phyloP scores from a whole-genome alignment of 30 jellyfish, hydroid and myxozoan genomes.

The Turritopsis rubra region DNA sequence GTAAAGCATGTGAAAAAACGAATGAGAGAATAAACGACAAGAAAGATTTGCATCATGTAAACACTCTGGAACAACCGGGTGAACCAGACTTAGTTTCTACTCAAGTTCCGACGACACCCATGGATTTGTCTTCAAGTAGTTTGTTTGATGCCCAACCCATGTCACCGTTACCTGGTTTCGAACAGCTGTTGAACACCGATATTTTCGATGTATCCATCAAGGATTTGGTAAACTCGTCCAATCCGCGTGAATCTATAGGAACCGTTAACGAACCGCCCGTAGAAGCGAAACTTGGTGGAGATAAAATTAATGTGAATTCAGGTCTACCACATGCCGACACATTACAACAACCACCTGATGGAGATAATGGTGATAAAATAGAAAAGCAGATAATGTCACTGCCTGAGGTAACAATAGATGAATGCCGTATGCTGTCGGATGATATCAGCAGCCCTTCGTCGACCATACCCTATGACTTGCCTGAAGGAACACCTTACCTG shows the following conservation, averaged over 20 bases:
- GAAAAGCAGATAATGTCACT: neutral
- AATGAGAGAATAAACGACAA: neutral
- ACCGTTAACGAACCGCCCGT: neutral
- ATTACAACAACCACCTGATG: neutral
- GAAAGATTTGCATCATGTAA: neutral
- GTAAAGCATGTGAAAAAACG: neutral
- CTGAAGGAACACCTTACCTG: slow-evolving; percentile 1
- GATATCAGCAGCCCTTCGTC: neutral
- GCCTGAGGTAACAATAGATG: neutral
- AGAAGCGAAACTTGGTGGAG: neutral
- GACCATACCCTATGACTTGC: neutral
- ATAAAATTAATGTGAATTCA: neutral
- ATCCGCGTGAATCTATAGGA: neutral
- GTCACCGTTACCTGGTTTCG: slow-evolving; percentile 3
- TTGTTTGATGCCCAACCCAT: neutral
- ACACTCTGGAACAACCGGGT: no score
- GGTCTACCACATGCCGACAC: neutral
- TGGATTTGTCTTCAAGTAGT: neutral
- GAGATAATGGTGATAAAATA: neutral
- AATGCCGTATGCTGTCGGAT: neutral
- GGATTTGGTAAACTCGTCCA: neutral
- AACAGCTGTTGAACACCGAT: neutral
- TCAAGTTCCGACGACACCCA: no score
- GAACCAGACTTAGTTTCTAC: no score
- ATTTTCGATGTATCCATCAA: neutral